Conservation (phyloP, 2,113 vertebrate genomes). For the Stigmatopora nigra region DNA sequence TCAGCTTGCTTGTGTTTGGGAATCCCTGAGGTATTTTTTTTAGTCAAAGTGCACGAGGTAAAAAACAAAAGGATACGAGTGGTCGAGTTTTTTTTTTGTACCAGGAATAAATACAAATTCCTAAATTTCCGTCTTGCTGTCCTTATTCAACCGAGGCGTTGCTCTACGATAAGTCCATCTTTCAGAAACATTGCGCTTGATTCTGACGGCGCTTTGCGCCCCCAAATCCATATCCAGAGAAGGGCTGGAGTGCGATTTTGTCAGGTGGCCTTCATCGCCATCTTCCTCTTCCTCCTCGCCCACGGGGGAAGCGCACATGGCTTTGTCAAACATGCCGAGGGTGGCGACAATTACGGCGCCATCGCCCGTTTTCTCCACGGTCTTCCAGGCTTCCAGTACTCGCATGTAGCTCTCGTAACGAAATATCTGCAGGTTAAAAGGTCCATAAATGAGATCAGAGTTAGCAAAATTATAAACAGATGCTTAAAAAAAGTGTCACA, state of each 20-base stretch:
- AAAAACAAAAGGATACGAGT: slow-evolving; percentile 9
- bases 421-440: slow-evolving; percentile 60
- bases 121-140: slow-evolving; percentile 19
- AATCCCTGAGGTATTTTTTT: slow-evolving; percentile 42
- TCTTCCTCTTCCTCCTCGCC: slow-evolving; percentile 24
- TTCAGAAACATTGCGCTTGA: slow-evolving; percentile 85
- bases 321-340: slow-evolving; percentile 70
- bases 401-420: slow-evolving; percentile 79
- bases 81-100: slow-evolving; percentile 1
- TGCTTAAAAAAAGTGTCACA: not conserved
- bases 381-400: slow-evolving; percentile 72
- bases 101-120: not conserved
- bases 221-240: slow-evolving; percentile 76
- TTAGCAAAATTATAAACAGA: not conserved
- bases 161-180: slow-evolving; percentile 81
- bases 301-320: slow-evolving; percentile 32
- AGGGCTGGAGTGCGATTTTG: slow-evolving; percentile 83
- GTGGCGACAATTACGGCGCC: slow-evolving; percentile 16
- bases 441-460: not conserved
- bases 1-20: slow-evolving; percentile 4
- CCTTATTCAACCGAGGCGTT: slow-evolving; percentile 72
- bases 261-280: slow-evolving; percentile 52
- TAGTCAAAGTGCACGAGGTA: slow-evolving; percentile 42
- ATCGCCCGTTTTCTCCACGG: slow-evolving; percentile 1
- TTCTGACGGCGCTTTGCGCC: slow-evolving; percentile 65